Conservation (phyloP, 1,140 invertebrate genomes). For the Bombus picipes region DNA sequence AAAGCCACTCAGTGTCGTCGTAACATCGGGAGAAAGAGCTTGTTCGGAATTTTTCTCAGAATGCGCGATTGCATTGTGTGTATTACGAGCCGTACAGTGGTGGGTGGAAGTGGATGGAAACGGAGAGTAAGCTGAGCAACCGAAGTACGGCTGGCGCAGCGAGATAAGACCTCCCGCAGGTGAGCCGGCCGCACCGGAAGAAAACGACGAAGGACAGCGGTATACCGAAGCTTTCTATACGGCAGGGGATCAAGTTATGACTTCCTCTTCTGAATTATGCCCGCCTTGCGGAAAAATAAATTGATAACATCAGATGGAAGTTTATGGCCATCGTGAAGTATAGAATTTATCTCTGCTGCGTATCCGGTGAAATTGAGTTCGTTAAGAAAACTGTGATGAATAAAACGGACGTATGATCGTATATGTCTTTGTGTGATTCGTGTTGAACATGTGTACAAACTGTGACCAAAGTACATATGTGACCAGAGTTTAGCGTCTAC, state of each 20-base stretch:
- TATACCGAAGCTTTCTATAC: conserved; percentile 28
- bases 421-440: neutral
- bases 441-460: neutral
- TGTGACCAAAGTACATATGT: neutral
- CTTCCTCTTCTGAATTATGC: conserved; percentile 37
- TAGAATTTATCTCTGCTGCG: neutral
- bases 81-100: neutral
- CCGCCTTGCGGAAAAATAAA: conserved; percentile 54
- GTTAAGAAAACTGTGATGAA: conserved; percentile 27
- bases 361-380: conserved; percentile 45
- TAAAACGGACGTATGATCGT: neutral
- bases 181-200: conserved; percentile 1
- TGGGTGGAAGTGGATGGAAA: neutral
- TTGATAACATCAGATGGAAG: conserved; percentile 57
- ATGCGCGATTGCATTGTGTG: conserved; percentile 44
- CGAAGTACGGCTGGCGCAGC: conserved; percentile 52
- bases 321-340: conserved; percentile 52
- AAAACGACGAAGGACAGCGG: conserved; percentile 48
- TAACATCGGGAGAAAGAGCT: conserved; percentile 9
- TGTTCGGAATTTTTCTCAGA: conserved; percentile 52
- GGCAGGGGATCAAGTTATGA: conserved; percentile 51
- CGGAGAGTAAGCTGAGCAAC: conserved; percentile 20
- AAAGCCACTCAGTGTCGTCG: conserved; percentile 20
- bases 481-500: neutral
- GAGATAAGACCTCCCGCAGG: conserved; percentile 62